Base-by-base conservation (phyloP, 2,797 vertebrate genomes). In the Gadopsis marmoratus region DNA sequence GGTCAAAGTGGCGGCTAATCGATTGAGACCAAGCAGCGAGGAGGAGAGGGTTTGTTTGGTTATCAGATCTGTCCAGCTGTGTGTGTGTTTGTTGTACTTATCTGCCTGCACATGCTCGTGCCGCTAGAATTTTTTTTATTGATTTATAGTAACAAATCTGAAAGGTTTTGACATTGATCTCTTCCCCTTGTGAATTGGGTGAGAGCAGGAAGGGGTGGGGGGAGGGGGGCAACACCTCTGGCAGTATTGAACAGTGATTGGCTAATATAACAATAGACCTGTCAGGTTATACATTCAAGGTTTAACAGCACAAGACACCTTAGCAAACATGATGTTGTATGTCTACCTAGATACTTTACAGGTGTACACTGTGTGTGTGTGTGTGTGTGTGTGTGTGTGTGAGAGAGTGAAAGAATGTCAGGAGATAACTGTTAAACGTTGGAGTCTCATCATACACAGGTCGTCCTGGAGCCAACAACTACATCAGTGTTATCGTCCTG, bases 61-160 rank as follows among this genome's bases (percentile, higher is more conserved):
- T 87, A 90, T 91, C 89, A 80, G 73, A 87, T 78, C 43, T 5
- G 67, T 86, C 63, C 86, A 86, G 84, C 71, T 58, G 31, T 65
- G 59, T 73, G 63, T 14, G 14, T 47, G 67, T 73, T 29, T 47
- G 26, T 48, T 12, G 3, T n/a, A 16, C 48, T 85, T 84, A 78
- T 88, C 78, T 53, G 29, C 41, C 58, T 33, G 48, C 35, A 76
- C 62, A 69, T 58, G 37, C 64, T 19, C 9, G 5, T 45, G 71
- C 33, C 37, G 63, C 55, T 53, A 26, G 26, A 14, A 23, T 39
- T 12, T 39, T 39, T 39, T 39, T 39, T n/a, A 88, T 87, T 80
- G 88, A 89, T 90, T 78, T 16, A 26, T 26, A 60, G 78, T 74
- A 77, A 82, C 64, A 60, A 35, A 85, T 75, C 61, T 26, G 1